Percentiles rank a stretch among this genome's conserved stretches.
phyloP scores from a whole-genome alignment of 2,113 vertebrate species.

The Neogale vison region DNA sequence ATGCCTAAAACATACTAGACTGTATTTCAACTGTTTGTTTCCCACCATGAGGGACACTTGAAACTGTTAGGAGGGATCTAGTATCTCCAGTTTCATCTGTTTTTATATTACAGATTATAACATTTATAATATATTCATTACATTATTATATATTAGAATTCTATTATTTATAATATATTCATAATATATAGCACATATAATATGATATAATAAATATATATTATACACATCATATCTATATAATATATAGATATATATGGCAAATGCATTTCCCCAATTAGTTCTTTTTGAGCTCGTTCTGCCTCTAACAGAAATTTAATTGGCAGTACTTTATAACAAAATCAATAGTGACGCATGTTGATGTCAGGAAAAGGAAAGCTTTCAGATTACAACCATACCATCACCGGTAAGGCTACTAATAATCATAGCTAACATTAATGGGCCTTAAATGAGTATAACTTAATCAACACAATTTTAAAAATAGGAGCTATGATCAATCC shows the following conservation, averaged over 20 bases:
- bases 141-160: too few relatives aligned
- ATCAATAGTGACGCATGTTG: background rate
- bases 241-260: background rate
- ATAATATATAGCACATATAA: too few relatives aligned
- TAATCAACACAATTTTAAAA: background rate
- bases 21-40: background rate
- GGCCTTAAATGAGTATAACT: background rate
- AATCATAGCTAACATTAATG: background rate
- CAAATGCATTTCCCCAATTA: background rate
- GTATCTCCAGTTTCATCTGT: too few relatives aligned
- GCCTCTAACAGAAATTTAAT: background rate
- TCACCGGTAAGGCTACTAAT: background rate
- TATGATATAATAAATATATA: too few relatives aligned
- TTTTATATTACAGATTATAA: too few relatives aligned
- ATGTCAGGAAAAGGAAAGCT: background rate
- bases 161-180: too few relatives aligned
- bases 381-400: background rate
- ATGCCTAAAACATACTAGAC: background rate
- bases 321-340: background rate
- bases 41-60: background rate
- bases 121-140: too few relatives aligned
- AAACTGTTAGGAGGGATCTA: too few relatives aligned
- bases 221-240: too few relatives aligned
- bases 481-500: background rate
- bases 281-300: background rate